A percentile compares a stretch with the other conserved stretches of the same genome.
phyloP scores from a whole-genome alignment of 1,140 invertebrate species.

The Zaprionus kolodkinae region DNA sequence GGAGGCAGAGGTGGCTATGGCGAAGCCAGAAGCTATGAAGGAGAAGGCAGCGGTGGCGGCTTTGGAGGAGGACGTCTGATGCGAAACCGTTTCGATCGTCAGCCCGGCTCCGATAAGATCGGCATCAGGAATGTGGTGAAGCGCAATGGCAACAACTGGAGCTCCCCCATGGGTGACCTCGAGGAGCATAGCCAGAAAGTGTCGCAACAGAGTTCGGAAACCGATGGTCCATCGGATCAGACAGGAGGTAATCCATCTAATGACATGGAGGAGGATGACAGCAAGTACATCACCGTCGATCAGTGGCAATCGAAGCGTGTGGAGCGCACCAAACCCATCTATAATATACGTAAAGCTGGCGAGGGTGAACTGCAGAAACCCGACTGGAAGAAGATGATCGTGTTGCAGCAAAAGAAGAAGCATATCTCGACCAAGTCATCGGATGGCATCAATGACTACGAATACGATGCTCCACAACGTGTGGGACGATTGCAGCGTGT shows the following conservation, averaged over 20 bases:
- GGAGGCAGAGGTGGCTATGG: background rate
- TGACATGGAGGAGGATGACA: slow-evolving; percentile 90
- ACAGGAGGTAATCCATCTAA: background rate
- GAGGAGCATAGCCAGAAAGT: slow-evolving; percentile 85
- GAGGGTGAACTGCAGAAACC: slow-evolving; percentile 92
- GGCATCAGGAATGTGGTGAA: slow-evolving; percentile 96
- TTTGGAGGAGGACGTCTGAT: background rate
- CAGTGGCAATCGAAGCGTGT: too few species aligned
- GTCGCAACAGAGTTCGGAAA: background rate
- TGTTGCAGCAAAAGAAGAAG: slow-evolving; percentile 37
- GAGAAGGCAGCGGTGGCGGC: background rate
- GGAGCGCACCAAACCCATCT: slow-evolving; percentile 91
- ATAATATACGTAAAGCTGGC: slow-evolving; percentile 94
- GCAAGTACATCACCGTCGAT: slow-evolving; percentile 90
- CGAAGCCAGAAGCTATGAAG: background rate
- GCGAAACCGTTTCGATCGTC: slow-evolving; percentile 90
- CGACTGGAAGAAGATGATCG: slow-evolving; percentile 93
- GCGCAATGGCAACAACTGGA: slow-evolving; percentile 97
- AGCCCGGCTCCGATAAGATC: slow-evolving; percentile 96
- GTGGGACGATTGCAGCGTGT: slow-evolving; percentile 92
- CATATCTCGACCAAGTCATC: background rate
- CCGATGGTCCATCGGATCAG: slow-evolving; percentile 19
- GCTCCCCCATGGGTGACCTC: slow-evolving; percentile 94
- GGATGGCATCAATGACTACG: slow-evolving; percentile 80
- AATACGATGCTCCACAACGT: slow-evolving; percentile 91